These are phyloP conservation scores for Limosa lapponica DNA, from an alignment of 2,797 vertebrate genomes.

Conservation along the genomic window DNA sequence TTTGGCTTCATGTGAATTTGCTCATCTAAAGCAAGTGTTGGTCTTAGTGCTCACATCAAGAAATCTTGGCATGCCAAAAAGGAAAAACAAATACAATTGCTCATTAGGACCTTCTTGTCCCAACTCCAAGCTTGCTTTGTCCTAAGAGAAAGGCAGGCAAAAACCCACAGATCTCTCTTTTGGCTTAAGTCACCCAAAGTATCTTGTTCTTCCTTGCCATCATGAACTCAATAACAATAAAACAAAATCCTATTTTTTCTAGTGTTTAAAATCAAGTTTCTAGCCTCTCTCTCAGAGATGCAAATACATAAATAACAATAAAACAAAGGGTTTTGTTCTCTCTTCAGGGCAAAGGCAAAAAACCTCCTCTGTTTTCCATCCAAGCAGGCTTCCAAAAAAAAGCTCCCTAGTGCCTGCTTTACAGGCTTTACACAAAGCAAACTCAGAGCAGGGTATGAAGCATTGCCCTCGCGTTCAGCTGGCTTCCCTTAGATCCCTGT, in stretches of 20 bases:
- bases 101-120: background rate
- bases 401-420: background rate
- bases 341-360: background rate
- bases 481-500: background rate
- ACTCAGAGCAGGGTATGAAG: rapidly evolving
- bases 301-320: background rate
- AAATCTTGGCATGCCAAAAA: background rate
- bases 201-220: background rate
- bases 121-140: background rate
- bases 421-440: background rate
- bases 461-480: rapidly evolving
- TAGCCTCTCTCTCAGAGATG: background rate
- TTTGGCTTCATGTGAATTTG: background rate
- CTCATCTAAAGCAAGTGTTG: background rate
- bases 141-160: background rate
- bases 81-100: background rate
- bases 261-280: background rate
- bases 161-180: background rate
- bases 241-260: background rate
- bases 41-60: background rate
- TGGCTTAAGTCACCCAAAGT: background rate
- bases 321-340: background rate
- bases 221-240: background rate
- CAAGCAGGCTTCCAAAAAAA: background rate
- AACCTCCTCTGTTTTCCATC: background rate